These are phyloP conservation scores for Uloborus plumipes DNA, from an alignment of 2,888 invertebrate genomes.

Conservation along the genomic window DNA sequence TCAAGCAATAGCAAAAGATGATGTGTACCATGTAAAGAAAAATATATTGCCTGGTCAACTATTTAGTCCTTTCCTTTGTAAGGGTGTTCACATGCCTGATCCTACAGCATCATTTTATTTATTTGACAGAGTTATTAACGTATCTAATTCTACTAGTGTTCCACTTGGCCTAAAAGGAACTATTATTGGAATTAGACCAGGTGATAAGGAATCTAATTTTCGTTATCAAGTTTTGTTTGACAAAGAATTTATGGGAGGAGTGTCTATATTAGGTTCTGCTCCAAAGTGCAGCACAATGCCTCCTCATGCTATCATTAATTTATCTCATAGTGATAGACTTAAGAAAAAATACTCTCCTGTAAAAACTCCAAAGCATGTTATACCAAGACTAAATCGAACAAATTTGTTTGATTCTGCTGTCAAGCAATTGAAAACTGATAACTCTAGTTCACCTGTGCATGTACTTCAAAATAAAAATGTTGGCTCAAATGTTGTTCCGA, in stretches of 20 bases:
- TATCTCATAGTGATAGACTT: conserved; percentile 74
- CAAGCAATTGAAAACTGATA: conserved; percentile 26
- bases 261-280: conserved; percentile 68
- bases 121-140: conserved; percentile 88
- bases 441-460: conserved; percentile 16
- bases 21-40: conserved; percentile 33
- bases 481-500: conserved; percentile 8
- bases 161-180: conserved; percentile 89
- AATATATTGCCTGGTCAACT: conserved; percentile 48
- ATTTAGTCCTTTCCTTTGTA: conserved; percentile 58
- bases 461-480: conserved; percentile 30
- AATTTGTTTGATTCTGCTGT: conserved; percentile 33
- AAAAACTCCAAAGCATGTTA: conserved; percentile 14
- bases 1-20: conserved; percentile 66
- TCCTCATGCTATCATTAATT: conserved; percentile 74
- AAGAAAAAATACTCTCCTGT: conserved; percentile 26
- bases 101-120: conserved; percentile 78
- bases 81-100: conserved; percentile 78
- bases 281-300: conserved; percentile 68
- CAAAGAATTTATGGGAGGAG: conserved; percentile 79
- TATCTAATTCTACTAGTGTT: conserved; percentile 81
- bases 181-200: conserved; percentile 78
- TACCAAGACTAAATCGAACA: conserved; percentile 14
- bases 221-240: conserved; percentile 88
- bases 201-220: conserved; percentile 75